These are phyloP conservation scores for Nephotettix cincticeps DNA, from an alignment of 1,140 invertebrate genomes.

Conservation along the genomic window DNA sequence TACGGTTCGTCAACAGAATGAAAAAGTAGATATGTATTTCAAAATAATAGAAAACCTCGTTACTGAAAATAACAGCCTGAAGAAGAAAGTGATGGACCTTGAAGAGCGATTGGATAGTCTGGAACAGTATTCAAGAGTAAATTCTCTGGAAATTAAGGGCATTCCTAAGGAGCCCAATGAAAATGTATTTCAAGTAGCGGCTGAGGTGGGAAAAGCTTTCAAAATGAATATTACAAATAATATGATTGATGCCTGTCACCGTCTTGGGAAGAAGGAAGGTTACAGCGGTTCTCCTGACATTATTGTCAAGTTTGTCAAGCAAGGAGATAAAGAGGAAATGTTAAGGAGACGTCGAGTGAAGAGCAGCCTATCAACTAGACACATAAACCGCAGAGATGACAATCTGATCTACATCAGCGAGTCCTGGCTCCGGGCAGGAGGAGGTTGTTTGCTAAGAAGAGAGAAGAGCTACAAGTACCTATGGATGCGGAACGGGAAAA, in stretches of 20 bases:
- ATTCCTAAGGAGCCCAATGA: neutral
- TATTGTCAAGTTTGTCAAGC: neutral
- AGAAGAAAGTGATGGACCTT: too few relatives aligned
- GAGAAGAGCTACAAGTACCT: too few relatives aligned
- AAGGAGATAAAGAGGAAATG: neutral
- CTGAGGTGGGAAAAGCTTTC: neutral
- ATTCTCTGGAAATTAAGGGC: too few relatives aligned
- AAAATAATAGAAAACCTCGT: too few relatives aligned
- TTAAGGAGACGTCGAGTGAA: neutral
- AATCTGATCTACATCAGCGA: neutral
- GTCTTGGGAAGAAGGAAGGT: neutral
- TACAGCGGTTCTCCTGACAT: neutral
- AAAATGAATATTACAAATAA: neutral
- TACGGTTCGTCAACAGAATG: too few relatives aligned
- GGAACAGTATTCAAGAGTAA: too few relatives aligned
- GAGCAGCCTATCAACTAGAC: neutral
- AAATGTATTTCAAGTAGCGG: too few relatives aligned
- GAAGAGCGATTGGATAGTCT: too few relatives aligned
- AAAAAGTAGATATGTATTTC: too few relatives aligned
- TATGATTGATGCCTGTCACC: neutral
- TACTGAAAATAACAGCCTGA: too few relatives aligned
- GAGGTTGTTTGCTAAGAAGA: too few relatives aligned
- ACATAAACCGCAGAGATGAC: neutral
- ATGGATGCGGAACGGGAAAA: too few relatives aligned
- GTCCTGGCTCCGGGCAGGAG: neutral